Conservation (phyloP, 2,888 invertebrate species). For the Lagria hirta region DNA sequence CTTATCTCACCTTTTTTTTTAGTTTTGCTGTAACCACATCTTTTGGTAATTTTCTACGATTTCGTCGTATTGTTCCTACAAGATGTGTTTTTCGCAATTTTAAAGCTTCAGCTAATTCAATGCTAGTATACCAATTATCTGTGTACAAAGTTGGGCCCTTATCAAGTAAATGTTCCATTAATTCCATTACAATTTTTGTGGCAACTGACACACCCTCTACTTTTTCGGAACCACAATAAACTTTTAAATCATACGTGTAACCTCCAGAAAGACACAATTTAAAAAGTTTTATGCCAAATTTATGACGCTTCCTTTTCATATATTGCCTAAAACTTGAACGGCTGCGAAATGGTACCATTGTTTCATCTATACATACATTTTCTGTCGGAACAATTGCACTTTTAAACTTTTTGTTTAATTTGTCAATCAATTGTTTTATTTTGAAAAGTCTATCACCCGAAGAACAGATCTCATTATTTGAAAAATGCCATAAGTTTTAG, state of each 20-base stretch:
- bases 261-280: conserved; percentile 11
- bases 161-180: conserved; percentile 27
- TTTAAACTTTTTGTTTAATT: conserved; percentile 8
- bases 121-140: conserved; percentile 31
- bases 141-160: conserved; percentile 23
- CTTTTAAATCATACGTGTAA: conserved; percentile 17
- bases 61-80: conserved; percentile 39
- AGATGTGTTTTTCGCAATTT: conserved; percentile 36
- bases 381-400: conserved; percentile 1
- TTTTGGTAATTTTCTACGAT: conserved; percentile 23
- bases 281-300: conserved; percentile 16
- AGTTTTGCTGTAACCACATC: conserved; percentile 24
- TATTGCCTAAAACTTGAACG: conserved; percentile 9
- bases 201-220: conserved; percentile 21
- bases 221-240: conserved; percentile 18
- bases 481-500: too few relatives aligned
- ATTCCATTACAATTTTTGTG: conserved; percentile 27
- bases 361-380: conserved; percentile 11
- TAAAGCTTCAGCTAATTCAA: conserved; percentile 27
- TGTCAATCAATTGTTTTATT: conserved; percentile 11
- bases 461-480: neutral
- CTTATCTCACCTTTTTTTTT: conserved; percentile 24
- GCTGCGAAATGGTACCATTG: conserved; percentile 8
- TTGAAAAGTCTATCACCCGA: conserved; percentile 3
- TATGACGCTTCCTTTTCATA: conserved; percentile 9